Percentiles rank a stretch among this genome's conserved stretches.
phyloP scores from a whole-genome alignment of 2,113 vertebrate species.

The Gracilinanus agilis region DNA sequence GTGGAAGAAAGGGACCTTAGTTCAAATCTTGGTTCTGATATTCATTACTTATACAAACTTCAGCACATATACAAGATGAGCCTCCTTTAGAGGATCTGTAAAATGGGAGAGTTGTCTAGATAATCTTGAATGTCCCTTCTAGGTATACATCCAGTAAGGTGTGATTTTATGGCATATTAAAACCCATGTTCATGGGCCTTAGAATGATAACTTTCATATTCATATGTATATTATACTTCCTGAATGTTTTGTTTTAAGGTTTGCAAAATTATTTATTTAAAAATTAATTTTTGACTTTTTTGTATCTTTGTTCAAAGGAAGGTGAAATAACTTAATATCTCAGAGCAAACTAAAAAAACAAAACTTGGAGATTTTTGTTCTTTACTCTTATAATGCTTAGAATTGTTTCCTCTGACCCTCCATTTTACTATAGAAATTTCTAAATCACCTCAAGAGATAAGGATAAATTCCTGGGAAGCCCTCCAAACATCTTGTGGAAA shows the following conservation, averaged over 20 bases:
- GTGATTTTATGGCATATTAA: not conserved
- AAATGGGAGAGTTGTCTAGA: not conserved
- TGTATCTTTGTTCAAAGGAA: not conserved
- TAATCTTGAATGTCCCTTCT: not conserved
- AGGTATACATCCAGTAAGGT: not conserved
- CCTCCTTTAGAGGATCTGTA: not conserved
- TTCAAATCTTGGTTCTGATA: not conserved
- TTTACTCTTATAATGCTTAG: not conserved
- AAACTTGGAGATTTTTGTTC: not conserved
- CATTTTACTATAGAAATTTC: not conserved
- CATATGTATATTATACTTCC: too few species aligned
- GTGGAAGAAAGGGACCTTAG: not conserved
- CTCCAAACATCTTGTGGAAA: not conserved
- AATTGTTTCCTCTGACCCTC: not conserved
- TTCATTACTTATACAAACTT: not conserved
- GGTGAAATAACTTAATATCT: conserved; percentile 12
- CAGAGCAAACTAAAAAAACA: not conserved
- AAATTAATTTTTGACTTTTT: conserved; percentile 23
- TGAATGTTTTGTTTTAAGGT: too few species aligned
- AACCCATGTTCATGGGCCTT: not conserved
- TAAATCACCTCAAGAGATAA: not conserved
- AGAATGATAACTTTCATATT: not conserved
- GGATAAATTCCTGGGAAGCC: not conserved
- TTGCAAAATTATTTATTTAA: not conserved
- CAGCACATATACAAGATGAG: not conserved